Conservation (phyloP, 2,888 invertebrate genomes). For the Psococerastis gibbosa region DNA sequence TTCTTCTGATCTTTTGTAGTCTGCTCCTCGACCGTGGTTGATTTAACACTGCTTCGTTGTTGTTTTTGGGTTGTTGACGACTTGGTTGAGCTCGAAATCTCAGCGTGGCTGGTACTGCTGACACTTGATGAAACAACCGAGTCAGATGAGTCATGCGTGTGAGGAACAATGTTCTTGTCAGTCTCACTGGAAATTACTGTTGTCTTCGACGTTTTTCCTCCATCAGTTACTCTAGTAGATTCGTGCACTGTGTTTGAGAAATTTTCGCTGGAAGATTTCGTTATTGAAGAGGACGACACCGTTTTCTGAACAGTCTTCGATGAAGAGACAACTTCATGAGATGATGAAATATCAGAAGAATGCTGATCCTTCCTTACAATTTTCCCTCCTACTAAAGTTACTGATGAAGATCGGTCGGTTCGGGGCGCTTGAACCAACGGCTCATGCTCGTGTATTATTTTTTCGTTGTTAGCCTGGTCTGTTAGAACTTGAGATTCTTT, state of each 20-base stretch:
- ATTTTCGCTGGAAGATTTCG: neutral
- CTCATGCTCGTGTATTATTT: too few species aligned
- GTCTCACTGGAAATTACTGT: neutral
- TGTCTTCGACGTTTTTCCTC: neutral
- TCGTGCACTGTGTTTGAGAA: too few species aligned
- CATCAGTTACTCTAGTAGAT: neutral
- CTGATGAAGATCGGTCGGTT: neutral
- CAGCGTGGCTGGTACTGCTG: neutral
- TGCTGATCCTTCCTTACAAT: neutral
- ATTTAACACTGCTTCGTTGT: neutral
- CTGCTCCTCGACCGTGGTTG: neutral
- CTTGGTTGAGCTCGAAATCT: neutral
- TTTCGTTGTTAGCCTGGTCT: neutral
- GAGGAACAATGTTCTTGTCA: neutral
- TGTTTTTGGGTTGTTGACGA: neutral
- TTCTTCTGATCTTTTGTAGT: neutral
- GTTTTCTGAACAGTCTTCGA: neutral
- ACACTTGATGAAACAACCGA: neutral
- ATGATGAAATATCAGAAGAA: neutral
- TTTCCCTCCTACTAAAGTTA: neutral
- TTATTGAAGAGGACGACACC: neutral
- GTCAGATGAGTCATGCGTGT: neutral
- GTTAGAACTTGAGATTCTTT: neutral
- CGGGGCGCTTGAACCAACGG: neutral
- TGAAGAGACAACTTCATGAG: neutral